A percentile compares a stretch with the other conserved stretches of the same genome.
Evolutionary conservation across 2,113 vertebrate species (phyloP).

Genomic region (Hemiprocne comata): DNA sequence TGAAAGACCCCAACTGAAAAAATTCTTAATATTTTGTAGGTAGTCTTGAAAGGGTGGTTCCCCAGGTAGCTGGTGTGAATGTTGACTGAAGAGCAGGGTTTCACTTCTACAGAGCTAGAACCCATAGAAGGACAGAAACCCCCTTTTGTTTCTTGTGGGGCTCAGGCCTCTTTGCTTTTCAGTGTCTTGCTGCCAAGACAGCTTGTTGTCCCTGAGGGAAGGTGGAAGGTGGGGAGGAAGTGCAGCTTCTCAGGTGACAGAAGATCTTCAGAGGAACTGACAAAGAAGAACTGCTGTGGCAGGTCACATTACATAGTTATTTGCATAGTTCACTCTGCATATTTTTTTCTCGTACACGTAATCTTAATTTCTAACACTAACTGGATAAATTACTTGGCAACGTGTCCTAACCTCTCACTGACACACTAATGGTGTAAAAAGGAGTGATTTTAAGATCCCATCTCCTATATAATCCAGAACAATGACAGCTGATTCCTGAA

Average conservation of each 20-base stretch:
- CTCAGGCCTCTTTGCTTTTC: background rate
- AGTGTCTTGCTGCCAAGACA: background rate
- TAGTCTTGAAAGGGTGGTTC: background rate
- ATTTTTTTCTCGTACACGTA: background rate
- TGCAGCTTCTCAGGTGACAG: background rate
- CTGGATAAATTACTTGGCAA: background rate
- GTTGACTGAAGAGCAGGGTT: background rate
- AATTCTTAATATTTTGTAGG: background rate
- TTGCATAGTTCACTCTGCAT: background rate
- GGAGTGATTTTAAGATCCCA: background rate
- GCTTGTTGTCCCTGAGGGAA: background rate
- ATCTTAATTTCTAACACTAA: background rate
- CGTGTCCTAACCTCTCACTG: background rate
- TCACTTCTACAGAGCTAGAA: background rate
- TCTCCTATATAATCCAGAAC: background rate
- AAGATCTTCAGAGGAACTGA: background rate
- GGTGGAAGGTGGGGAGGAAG: background rate
- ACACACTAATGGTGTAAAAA: background rate
- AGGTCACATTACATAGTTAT: background rate
- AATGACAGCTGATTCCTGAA: background rate
- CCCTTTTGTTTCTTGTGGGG: background rate
- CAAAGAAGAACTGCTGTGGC: background rate
- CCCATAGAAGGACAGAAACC: accelerated
- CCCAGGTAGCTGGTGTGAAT: background rate
- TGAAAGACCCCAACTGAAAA: background rate